These are phyloP conservation scores for Apamea monoglypha DNA, from an alignment of 2,888 invertebrate genomes.

Conservation along the genomic window DNA sequence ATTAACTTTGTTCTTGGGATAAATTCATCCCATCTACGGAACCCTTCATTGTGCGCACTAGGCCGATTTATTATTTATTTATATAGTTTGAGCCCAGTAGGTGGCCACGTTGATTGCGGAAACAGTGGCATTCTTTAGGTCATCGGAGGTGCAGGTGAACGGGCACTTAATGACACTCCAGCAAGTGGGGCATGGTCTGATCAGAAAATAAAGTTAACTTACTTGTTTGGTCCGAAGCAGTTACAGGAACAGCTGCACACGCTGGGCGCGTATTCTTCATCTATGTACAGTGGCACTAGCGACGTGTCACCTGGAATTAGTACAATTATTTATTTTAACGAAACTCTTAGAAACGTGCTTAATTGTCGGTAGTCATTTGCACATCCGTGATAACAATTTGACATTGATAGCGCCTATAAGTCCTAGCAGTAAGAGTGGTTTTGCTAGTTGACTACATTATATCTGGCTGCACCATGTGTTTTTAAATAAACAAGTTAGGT, in stretches of 20 bases:
- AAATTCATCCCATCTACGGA: too few species aligned
- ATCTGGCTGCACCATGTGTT: background rate
- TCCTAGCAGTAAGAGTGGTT: background rate
- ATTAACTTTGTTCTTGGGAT: too few species aligned
- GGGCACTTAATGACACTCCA: too few species aligned
- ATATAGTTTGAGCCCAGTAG: too few species aligned
- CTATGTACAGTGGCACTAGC: slow-evolving; percentile 82
- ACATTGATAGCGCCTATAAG: background rate
- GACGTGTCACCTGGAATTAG: slow-evolving; percentile 82
- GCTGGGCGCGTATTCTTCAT: slow-evolving; percentile 87
- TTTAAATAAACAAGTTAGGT: background rate
- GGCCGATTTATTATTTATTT: too few species aligned
- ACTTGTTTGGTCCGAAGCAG: slow-evolving; percentile 87
- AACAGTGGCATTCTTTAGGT: too few species aligned
- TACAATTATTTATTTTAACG: background rate
- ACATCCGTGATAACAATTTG: background rate
- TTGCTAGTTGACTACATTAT: background rate
- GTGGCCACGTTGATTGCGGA: too few species aligned
- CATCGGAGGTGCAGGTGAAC: too few species aligned
- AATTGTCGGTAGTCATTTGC: background rate
- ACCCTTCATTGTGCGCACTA: too few species aligned
- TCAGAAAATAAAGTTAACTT: slow-evolving; percentile 47
- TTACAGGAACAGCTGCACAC: slow-evolving; percentile 88
- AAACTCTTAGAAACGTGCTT: background rate
- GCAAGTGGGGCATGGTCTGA: too few species aligned